phyloP scores from a whole-genome alignment of 2,113 vertebrate genomes.

The Menidia beryllina region DNA sequence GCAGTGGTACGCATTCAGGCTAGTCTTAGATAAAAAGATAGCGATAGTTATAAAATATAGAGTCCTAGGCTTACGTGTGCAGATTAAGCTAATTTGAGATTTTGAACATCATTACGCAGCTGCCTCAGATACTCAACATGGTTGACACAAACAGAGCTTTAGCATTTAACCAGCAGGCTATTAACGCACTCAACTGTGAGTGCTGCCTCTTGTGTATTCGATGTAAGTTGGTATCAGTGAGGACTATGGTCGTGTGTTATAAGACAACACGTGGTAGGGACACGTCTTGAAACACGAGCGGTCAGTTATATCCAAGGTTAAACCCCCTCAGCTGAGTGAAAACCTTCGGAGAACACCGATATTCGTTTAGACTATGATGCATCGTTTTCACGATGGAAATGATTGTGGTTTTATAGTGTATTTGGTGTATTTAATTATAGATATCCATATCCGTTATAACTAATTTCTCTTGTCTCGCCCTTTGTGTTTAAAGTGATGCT shows the following conservation, averaged over 20 bases:
- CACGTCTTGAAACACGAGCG: not conserved
- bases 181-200: not conserved
- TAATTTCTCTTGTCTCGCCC: not conserved
- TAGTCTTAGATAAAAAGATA: too few species aligned
- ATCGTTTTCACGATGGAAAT: too few species aligned
- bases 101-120: not conserved
- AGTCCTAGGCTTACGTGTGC: not conserved
- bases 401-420: not conserved
- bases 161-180: not conserved
- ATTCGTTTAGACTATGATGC: too few species aligned
- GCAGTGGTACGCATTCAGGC: not conserved
- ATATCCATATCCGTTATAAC: not conserved
- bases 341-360: too few species aligned
- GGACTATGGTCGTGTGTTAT: not conserved
- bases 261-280: slow-evolving; percentile 14
- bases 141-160: not conserved
- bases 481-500: slow-evolving; percentile 62
- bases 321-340: not conserved
- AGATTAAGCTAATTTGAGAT: not conserved
- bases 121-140: slow-evolving; percentile 15
- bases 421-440: not conserved
- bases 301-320: slow-evolving; percentile 42
- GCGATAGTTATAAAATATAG: too few species aligned
- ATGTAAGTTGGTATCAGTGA: not conserved
- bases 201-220: not conserved